Base-by-base conservation (phyloP, 2,888 invertebrate species). In the Drosophila borealis region DNA sequence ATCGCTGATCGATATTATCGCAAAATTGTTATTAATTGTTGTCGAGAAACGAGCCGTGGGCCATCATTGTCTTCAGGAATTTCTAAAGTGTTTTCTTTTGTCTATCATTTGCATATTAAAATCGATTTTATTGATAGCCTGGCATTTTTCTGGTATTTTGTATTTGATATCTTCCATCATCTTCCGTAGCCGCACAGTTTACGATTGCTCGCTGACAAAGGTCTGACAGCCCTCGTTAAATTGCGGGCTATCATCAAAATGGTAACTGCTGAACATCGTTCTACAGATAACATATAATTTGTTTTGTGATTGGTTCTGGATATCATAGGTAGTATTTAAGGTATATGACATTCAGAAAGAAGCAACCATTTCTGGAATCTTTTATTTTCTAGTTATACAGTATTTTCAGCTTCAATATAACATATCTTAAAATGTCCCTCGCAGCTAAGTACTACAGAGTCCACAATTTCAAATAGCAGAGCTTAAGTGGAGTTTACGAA, bases 1-100 rank as follows among this genome's bases (percentile, higher is more conserved):
- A 88, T 85, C 88, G 45, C 53, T 60, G 72, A 80, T 79, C 79
- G 84, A 85, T 82, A 86, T 74, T 85, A 88, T 88, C 79, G 88
- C 86, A 77, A 88, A 88, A 82, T 88, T 72, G 74, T 88, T 85
- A 85, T 85, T 85, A 88, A 85, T 88, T 82, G 78, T 45, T 53
- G 54, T 14, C 56, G 25, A 11, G 57, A 34, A 21, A 34, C 8
- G 8, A 6, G 36, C 44, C 55, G 36, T 42, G 54, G 45, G 39
- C 34, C 64, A 21, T 50, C 64, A 21, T 50, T 66, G 66, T 63
- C 34, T 68, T 41, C 33, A 48, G 68, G 73, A 54, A 73, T 83
- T 71, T 62, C 34, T 55, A 61, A 67, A 66, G 72, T 56, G 64
- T 72, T 73, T 62, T 67, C 80, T 60, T 76, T 74, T 71, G 65